These are phyloP conservation scores for Datnioides undecimradiatus DNA, from an alignment of 2,113 vertebrate genomes.

Conservation along the genomic window DNA sequence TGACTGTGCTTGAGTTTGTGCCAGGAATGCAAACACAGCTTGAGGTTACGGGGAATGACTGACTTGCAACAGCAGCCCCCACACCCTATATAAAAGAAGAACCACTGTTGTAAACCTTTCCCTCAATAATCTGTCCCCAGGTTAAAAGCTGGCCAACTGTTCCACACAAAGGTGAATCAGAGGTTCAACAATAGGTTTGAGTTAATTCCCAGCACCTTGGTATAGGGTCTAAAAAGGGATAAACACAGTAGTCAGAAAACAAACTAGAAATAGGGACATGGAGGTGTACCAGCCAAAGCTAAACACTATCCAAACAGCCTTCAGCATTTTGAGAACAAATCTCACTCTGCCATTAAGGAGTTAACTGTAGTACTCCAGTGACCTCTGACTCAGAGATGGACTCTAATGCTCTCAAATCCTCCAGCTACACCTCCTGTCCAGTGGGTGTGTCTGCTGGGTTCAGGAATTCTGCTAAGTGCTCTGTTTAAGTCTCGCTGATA, in stretches of 20 bases:
- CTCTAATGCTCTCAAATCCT: slow-evolving; percentile 46
- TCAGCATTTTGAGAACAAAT: slow-evolving; percentile 43
- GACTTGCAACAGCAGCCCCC: neutral
- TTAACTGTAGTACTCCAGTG: slow-evolving; percentile 46
- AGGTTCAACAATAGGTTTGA: neutral
- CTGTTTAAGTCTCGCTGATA: slow-evolving; percentile 20
- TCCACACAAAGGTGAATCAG: neutral
- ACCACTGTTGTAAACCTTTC: neutral
- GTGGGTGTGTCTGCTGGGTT: slow-evolving; percentile 8
- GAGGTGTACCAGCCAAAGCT: neutral
- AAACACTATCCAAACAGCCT: slow-evolving; percentile 21
- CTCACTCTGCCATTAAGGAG: slow-evolving; percentile 24
- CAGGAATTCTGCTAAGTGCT: slow-evolving; percentile 33
- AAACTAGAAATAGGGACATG: neutral
- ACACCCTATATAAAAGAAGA: neutral
- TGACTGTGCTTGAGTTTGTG: neutral
- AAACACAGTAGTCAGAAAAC: neutral
- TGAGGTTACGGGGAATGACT: neutral
- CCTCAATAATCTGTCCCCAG: neutral
- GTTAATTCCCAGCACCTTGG: neutral
- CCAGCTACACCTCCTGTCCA: slow-evolving; percentile 29
- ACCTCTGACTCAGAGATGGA: slow-evolving; percentile 59
- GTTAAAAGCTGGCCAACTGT: slow-evolving; percentile 1
- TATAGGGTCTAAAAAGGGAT: neutral
- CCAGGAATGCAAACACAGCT: slow-evolving; percentile 10